Evolutionary conservation across 2,113 vertebrate genomes (phyloP).

Genomic region (Ammodytes dubius): DNA sequence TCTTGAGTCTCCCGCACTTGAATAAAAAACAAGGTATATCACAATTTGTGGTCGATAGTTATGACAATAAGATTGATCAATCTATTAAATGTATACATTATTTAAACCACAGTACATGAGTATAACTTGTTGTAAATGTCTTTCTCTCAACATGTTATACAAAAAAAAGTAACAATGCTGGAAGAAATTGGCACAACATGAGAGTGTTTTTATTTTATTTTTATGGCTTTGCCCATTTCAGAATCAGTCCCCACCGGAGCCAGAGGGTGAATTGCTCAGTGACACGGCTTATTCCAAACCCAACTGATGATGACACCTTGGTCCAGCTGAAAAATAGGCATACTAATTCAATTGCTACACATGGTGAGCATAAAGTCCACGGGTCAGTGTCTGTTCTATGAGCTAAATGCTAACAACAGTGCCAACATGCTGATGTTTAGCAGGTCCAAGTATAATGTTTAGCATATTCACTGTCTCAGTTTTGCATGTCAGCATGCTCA

Average conservation of each 20-base stretch:
- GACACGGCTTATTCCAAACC: not conserved
- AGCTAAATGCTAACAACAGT: not conserved
- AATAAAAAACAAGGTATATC: conserved; percentile 30
- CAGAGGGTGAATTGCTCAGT: conserved; percentile 11
- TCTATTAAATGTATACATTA: not conserved
- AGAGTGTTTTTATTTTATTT: conserved; percentile 2
- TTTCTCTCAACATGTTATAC: not conserved
- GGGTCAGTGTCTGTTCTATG: not conserved
- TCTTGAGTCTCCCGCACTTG: conserved; percentile 5
- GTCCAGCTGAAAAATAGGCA: not conserved
- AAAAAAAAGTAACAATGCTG: not conserved
- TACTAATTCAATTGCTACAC: not conserved
- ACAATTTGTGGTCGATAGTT: conserved; percentile 5
- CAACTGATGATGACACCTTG: not conserved
- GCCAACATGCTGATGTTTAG: not conserved
- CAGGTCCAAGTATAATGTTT: not conserved
- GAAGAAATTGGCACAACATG: not conserved
- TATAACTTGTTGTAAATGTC: not conserved
- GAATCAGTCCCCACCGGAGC: not conserved
- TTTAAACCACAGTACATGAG: not conserved
- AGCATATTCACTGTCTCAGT: not conserved
- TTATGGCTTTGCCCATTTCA: not conserved
- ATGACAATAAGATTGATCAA: not conserved
- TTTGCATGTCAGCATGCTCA: not conserved
- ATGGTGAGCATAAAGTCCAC: not conserved